Conservation (phyloP, 2,888 invertebrate genomes). For the Drosophila kanekoi region DNA sequence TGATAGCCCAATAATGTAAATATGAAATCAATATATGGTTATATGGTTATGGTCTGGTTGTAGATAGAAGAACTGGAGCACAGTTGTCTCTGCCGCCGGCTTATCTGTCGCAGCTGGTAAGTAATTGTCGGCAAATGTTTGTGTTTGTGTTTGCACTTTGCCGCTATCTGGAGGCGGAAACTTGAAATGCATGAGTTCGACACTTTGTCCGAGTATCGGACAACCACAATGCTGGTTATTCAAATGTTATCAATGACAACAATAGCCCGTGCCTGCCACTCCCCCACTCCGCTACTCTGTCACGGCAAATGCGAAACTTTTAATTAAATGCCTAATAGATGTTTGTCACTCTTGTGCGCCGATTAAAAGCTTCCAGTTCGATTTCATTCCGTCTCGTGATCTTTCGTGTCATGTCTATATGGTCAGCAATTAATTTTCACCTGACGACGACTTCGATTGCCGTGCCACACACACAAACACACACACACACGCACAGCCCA, state of each 20-base stretch:
- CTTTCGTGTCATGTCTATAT: conserved; percentile 67
- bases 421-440: conserved; percentile 68
- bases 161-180: conserved; percentile 69
- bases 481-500: conserved; percentile 21
- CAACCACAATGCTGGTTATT: conserved; percentile 53
- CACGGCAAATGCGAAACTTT: conserved; percentile 69
- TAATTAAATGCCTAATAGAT: conserved; percentile 79
- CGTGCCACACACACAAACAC: conserved; percentile 13
- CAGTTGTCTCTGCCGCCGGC: conserved; percentile 21
- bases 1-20: conserved; percentile 68
- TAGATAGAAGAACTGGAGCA: conserved; percentile 30
- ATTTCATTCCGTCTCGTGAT: conserved; percentile 65
- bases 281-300: background rate
- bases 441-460: conserved; percentile 13
- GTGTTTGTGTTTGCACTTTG: conserved; percentile 58
- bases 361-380: conserved; percentile 64
- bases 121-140: conserved; percentile 81
- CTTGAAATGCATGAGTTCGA: conserved; percentile 72
- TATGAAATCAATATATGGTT: conserved; percentile 41
- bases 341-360: conserved; percentile 69
- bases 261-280: conserved; percentile 20
- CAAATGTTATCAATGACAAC: conserved; percentile 66
- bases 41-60: conserved; percentile 24
- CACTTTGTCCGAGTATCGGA: conserved; percentile 65
- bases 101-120: conserved; percentile 50